Evolutionary conservation across 1,140 invertebrate species (phyloP).

Genomic region (Cephus cinctus): DNA sequence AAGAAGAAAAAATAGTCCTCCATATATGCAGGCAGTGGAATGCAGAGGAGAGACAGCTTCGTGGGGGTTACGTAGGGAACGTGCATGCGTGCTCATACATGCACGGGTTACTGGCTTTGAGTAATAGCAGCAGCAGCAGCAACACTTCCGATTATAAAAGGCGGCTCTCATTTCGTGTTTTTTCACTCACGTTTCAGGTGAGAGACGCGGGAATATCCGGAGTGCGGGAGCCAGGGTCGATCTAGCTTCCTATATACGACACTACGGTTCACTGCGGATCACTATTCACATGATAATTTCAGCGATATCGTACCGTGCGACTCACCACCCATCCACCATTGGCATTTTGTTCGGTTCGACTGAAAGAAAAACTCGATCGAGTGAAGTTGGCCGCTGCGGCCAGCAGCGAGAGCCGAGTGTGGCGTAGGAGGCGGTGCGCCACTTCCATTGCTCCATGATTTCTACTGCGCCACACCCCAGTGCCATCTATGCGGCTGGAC

Average conservation of each 20-base stretch:
- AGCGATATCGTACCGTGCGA: conserved; percentile 1
- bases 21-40: no score
- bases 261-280: conserved; percentile 10
- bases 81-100: no score
- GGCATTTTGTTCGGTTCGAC: conserved; percentile 20
- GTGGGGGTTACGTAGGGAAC: no score
- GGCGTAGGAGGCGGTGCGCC: neutral
- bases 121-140: no score
- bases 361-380: neutral
- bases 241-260: conserved; percentile 5
- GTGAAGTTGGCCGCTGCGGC: neutral
- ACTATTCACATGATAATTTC: conserved; percentile 14
- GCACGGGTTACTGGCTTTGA: no score
- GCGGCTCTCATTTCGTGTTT: no score
- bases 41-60: no score
- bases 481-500: no score
- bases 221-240: conserved; percentile 8
- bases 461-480: no score
- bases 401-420: neutral
- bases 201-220: conserved; percentile 13
- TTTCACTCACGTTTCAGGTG: conserved; percentile 16
- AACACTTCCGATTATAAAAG: no score
- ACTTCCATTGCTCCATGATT: no score
- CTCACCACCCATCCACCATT: conserved; percentile 18
- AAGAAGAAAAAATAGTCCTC: no score